Percentiles rank a stretch among this genome's conserved stretches.
Evolutionary conservation across 1,140 invertebrate species (phyloP).

Genomic region (Scaptomyza pallida): DNA sequence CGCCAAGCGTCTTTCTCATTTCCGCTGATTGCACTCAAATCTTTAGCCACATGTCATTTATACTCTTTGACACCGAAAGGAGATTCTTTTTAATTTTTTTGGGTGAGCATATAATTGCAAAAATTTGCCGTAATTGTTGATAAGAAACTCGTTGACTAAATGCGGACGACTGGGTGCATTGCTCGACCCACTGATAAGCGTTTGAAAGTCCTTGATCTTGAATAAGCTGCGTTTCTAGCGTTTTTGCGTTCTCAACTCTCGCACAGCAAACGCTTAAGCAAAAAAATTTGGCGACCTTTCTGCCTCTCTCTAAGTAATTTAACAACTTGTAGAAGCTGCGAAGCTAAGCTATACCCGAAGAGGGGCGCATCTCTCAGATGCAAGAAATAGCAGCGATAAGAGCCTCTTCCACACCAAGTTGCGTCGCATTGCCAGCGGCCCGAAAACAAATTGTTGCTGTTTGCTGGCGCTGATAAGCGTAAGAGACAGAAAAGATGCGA

Average conservation of each 20-base stretch:
- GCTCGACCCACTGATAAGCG: slow-evolving; percentile 68
- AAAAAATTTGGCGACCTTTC: slow-evolving; percentile 17
- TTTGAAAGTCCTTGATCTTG: slow-evolving; percentile 74
- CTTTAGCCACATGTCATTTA: background rate
- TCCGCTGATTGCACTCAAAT: slow-evolving; percentile 4
- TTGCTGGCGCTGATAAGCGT: slow-evolving; percentile 46
- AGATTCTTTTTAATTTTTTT: slow-evolving; percentile 10
- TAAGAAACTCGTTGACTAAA: slow-evolving; percentile 80
- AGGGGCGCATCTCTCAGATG: slow-evolving; percentile 36
- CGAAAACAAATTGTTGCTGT: background rate
- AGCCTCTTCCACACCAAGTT: slow-evolving; percentile 25
- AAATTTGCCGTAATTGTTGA: slow-evolving; percentile 52
- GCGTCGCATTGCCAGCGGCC: slow-evolving; percentile 38
- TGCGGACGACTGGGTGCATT: slow-evolving; percentile 75
- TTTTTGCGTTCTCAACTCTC: slow-evolving; percentile 54
- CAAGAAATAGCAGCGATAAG: slow-evolving; percentile 42
- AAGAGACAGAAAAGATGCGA: slow-evolving; percentile 36
- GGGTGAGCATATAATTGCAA: background rate
- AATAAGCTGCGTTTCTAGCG: slow-evolving; percentile 60
- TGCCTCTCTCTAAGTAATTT: slow-evolving; percentile 3
- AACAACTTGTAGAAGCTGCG: slow-evolving; percentile 1
- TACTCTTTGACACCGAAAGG: slow-evolving; percentile 59
- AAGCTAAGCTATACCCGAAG: too few relatives aligned
- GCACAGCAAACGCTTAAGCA: slow-evolving; percentile 49
- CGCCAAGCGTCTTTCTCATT: slow-evolving; percentile 20